Evolutionary conservation across 2,888 invertebrate genomes (phyloP).

Genomic region (Sycophila texana): DNA sequence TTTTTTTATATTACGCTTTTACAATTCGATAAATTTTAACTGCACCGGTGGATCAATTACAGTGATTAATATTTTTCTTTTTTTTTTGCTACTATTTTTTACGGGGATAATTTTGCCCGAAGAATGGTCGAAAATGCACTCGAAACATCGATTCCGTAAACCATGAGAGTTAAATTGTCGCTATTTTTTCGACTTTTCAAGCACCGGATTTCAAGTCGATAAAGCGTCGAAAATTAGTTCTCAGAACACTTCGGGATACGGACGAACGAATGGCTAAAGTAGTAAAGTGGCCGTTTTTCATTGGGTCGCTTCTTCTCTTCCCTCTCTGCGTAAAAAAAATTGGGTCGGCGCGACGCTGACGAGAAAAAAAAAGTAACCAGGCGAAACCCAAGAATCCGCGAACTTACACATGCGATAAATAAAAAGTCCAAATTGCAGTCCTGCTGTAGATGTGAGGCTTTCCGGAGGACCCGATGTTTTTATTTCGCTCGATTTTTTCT

Average conservation of each 20-base stretch:
- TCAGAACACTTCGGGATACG: conserved; percentile 50
- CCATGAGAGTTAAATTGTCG: conserved; percentile 11
- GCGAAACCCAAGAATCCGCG: too few relatives aligned
- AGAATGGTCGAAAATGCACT: conserved; percentile 10
- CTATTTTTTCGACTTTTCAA: conserved; percentile 35
- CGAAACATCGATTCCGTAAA: neutral
- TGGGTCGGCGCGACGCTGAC: conserved; percentile 30
- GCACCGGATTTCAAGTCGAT: conserved; percentile 56
- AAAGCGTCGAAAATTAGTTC: conserved; percentile 56
- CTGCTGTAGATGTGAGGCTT: neutral
- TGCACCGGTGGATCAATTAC: too few relatives aligned
- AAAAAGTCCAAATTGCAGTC: neutral
- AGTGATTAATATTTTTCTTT: too few relatives aligned
- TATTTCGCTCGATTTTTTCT: neutral
- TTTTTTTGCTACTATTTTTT: too few relatives aligned
- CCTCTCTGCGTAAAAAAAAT: conserved; percentile 31
- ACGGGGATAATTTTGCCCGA: too few relatives aligned
- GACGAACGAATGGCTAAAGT: conserved; percentile 48
- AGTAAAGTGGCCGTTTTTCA: conserved; percentile 48
- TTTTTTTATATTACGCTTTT: neutral
- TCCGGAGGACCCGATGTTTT: neutral
- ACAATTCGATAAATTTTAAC: too few relatives aligned
- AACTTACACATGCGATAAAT: neutral
- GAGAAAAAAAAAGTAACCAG: conserved; percentile 9
- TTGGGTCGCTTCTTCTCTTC: conserved; percentile 42